Evolutionary conservation across 2,888 invertebrate species (phyloP).

Genomic region (Hirtodrosophila alboralis): DNA sequence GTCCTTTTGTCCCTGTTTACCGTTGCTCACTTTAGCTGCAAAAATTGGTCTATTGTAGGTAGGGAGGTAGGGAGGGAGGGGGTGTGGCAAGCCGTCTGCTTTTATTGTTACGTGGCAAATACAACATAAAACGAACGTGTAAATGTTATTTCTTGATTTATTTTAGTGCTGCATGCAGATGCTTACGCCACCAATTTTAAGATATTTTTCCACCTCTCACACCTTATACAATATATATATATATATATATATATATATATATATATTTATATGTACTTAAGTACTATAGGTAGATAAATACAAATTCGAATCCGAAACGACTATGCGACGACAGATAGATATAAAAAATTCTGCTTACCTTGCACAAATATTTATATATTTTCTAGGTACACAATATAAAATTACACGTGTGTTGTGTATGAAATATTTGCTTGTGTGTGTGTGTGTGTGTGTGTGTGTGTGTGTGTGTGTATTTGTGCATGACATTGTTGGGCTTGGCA

Average conservation of each 20-base stretch:
- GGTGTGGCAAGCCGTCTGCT: slow-evolving; percentile 36
- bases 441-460: no score
- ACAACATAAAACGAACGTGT: slow-evolving; percentile 77
- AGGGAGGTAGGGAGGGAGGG: background rate
- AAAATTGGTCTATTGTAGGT: slow-evolving; percentile 53
- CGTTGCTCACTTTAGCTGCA: slow-evolving; percentile 32
- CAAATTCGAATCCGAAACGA: slow-evolving; percentile 41
- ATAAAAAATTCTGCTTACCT: slow-evolving; percentile 77
- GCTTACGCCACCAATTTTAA: slow-evolving; percentile 72
- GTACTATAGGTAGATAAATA: slow-evolving; percentile 6
- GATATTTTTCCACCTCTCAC: slow-evolving; percentile 18
- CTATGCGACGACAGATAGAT: slow-evolving; percentile 40
- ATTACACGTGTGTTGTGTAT: slow-evolving; percentile 56
- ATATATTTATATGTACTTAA: background rate
- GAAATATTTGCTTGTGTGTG: slow-evolving; percentile 1
- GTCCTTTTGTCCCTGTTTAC: slow-evolving; percentile 51
- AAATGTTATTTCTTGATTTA: slow-evolving; percentile 79
- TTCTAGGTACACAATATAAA: slow-evolving; percentile 57
- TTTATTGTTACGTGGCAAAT: slow-evolving; percentile 78
- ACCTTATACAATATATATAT: slow-evolving; percentile 21
- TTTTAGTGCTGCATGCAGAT: slow-evolving; percentile 77
- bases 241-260: slow-evolving; percentile 1
- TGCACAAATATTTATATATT: slow-evolving; percentile 74
- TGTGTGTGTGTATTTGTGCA: slow-evolving; percentile 14
- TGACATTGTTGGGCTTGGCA: slow-evolving; percentile 19